These are phyloP conservation scores for Macrobrachium nipponense DNA, from an alignment of 1,140 invertebrate species.

Conservation along the genomic window DNA sequence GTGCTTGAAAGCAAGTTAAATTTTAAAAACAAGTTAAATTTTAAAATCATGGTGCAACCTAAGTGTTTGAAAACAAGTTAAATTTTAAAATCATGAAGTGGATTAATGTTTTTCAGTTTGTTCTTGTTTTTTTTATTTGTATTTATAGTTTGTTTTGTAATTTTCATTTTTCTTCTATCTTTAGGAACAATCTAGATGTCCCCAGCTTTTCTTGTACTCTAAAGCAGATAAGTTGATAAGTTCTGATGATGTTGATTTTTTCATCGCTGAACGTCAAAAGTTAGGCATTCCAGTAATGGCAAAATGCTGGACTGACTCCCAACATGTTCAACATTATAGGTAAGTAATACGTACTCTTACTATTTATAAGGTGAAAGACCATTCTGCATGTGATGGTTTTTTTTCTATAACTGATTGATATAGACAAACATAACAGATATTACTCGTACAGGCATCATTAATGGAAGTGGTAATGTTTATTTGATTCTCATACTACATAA, in stretches of 20 bases:
- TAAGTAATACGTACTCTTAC: neutral
- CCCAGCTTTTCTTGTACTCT: conserved; percentile 82
- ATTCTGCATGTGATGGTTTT: too few relatives aligned
- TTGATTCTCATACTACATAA: too few relatives aligned
- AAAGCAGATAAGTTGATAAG: conserved; percentile 76
- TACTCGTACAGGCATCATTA: too few relatives aligned
- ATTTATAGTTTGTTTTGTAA: too few relatives aligned
- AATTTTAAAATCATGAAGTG: conserved; percentile 36
- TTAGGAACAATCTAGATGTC: conserved; percentile 72
- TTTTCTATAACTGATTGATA: too few relatives aligned
- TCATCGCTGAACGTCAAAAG: conserved; percentile 73
- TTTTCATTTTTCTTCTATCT: neutral
- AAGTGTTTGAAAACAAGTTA: conserved; percentile 52
- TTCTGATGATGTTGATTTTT: conserved; percentile 75
- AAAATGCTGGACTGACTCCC: conserved; percentile 77
- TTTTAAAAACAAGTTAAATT: conserved; percentile 65
- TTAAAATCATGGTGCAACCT: neutral
- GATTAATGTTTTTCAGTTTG: too few relatives aligned
- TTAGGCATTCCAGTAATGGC: conserved; percentile 74
- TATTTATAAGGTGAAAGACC: neutral
- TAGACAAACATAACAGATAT: too few relatives aligned
- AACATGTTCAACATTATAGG: conserved; percentile 78
- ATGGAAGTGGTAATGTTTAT: too few relatives aligned
- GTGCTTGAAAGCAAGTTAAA: conserved; percentile 55
- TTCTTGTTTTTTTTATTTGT: too few relatives aligned